Percentiles rank a stretch among this genome's conserved stretches.
These are phyloP conservation scores for Sphaerophoria taeniata DNA, from an alignment of 2,888 invertebrate species.

Conservation along the genomic window DNA sequence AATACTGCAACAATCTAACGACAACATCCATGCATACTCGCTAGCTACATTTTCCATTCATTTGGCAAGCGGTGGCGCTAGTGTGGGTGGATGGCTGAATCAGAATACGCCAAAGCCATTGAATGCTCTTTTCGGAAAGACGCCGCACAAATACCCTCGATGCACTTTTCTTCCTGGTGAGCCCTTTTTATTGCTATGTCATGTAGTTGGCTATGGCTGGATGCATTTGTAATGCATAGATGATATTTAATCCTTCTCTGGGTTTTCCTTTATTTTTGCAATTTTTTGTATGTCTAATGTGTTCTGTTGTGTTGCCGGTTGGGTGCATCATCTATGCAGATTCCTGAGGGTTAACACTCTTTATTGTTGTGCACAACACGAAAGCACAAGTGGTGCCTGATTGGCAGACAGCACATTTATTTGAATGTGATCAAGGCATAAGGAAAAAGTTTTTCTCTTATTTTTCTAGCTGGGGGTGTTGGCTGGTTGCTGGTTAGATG, in stretches of 20 bases:
- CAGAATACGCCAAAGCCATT: background rate
- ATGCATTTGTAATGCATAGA: background rate
- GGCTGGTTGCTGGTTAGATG: too few relatives aligned
- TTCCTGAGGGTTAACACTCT: constrained; percentile 51
- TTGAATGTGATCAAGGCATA: background rate
- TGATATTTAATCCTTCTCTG: background rate
- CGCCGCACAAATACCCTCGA: background rate
- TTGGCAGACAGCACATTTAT: constrained; percentile 22
- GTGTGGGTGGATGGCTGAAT: too few relatives aligned
- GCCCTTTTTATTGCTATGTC: background rate
- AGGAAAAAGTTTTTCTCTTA: background rate
- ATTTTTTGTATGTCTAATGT: constrained; percentile 19
- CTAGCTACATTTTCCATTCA: constrained; percentile 13
- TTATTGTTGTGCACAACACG: constrained; percentile 57
- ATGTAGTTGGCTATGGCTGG: constrained; percentile 1
- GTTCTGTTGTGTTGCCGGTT: background rate
- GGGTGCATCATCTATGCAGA: constrained; percentile 1
- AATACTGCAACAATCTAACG: constrained; percentile 46
- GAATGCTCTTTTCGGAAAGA: constrained; percentile 9
- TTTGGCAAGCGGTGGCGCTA: background rate
- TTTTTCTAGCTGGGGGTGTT: too few relatives aligned
- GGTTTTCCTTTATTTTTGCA: background rate
- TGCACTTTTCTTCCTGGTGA: background rate
- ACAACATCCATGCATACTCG: constrained; percentile 30
- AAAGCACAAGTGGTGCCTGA: constrained; percentile 50